Evolutionary conservation across 2,113 vertebrate genomes (phyloP).

Genomic region (Drymodes brunneopygia): DNA sequence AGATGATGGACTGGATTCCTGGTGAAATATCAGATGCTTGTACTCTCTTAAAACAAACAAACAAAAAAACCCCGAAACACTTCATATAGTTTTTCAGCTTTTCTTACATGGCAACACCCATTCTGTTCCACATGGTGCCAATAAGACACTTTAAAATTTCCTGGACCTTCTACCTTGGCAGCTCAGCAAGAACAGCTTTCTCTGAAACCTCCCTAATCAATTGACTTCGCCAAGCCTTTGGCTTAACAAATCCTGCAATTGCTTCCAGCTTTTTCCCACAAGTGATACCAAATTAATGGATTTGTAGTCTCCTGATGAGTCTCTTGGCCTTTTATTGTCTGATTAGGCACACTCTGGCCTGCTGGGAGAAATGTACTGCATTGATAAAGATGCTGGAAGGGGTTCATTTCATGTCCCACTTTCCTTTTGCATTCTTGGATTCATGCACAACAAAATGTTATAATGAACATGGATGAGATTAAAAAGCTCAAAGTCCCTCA

Average conservation of each 20-base stretch:
- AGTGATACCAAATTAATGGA: conserved; percentile 60
- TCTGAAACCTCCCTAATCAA: conserved; percentile 69
- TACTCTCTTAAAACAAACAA: neutral
- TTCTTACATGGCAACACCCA: neutral
- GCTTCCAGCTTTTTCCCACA: conserved; percentile 63
- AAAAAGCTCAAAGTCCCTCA: conserved; percentile 26
- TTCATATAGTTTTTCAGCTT: neutral
- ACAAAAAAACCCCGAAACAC: neutral
- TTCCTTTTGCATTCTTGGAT: neutral
- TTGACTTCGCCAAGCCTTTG: conserved; percentile 60
- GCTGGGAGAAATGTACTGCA: conserved; percentile 34
- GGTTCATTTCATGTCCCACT: conserved; percentile 40
- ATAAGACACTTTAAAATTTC: neutral
- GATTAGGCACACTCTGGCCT: conserved; percentile 34
- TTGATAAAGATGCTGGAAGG: conserved; percentile 56
- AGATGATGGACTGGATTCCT: neutral
- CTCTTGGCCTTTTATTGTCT: conserved; percentile 46
- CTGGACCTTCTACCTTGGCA: conserved; percentile 57
- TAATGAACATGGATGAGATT: neutral
- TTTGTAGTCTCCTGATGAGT: conserved; percentile 57
- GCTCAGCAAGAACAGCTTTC: conserved; percentile 49
- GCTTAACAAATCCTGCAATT: conserved; percentile 59
- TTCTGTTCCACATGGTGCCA: neutral
- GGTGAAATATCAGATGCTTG: neutral
- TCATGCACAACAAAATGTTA: conserved; percentile 4